Evolutionary conservation across 2,113 vertebrate genomes (phyloP).

Genomic region (Cyanistes caeruleus): DNA sequence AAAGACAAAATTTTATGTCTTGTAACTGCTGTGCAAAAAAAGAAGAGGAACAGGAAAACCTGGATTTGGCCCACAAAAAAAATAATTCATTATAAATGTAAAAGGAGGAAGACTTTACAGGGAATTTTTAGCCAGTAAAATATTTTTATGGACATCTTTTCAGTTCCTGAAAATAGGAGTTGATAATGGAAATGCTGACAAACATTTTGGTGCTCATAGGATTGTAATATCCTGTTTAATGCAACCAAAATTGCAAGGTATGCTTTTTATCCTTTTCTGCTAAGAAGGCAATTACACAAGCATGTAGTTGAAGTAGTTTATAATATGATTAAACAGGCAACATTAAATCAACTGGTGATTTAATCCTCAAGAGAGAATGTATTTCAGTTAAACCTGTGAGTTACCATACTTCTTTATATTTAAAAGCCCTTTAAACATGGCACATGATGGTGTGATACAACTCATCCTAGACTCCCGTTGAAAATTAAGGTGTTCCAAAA

Average conservation of each 20-base stretch:
- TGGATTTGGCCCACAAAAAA: neutral
- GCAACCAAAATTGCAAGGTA: constrained; percentile 67
- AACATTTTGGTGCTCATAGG: constrained; percentile 33
- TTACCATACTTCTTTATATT: constrained; percentile 25
- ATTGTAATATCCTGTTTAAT: constrained; percentile 58
- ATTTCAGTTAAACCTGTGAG: constrained; percentile 40
- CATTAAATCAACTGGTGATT: constrained; percentile 71
- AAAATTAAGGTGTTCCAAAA: constrained; percentile 28
- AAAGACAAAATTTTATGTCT: neutral
- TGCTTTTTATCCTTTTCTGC: constrained; percentile 71
- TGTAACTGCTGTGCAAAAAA: neutral
- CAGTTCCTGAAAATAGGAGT: constrained; percentile 4
- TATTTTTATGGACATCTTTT: constrained; percentile 27
- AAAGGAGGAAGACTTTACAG: neutral
- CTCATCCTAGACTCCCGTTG: neutral
- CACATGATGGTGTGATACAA: neutral
- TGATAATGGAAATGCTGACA: constrained; percentile 69
- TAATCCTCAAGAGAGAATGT: constrained; percentile 51
- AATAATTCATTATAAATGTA: neutral
- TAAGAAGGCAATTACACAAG: constrained; percentile 68
- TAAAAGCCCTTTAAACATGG: constrained; percentile 37
- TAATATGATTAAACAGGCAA: constrained; percentile 73
- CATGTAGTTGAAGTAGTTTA: constrained; percentile 60
- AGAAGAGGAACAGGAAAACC: neutral
- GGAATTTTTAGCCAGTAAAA: constrained; percentile 22